These are phyloP conservation scores for Anas platyrhynchos DNA, from an alignment of 2,113 vertebrate genomes.

Conservation along the genomic window DNA sequence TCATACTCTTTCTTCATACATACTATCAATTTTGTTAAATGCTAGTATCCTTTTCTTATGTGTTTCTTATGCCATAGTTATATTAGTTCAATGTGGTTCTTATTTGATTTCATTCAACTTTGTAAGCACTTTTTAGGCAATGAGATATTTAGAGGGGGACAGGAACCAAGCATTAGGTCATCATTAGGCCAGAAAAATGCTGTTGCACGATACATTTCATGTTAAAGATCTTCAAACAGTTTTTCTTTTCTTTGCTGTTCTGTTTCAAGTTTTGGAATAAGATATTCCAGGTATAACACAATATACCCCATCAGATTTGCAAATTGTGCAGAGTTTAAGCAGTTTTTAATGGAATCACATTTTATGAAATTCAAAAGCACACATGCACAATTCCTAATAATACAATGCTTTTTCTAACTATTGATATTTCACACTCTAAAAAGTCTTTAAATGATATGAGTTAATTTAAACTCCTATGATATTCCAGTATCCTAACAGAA, in stretches of 20 bases:
- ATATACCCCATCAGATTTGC: rapidly evolving
- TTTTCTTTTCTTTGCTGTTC: not conserved
- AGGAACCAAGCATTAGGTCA: not conserved
- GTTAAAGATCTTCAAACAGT: not conserved
- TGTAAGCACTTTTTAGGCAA: not conserved
- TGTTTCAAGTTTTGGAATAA: not conserved
- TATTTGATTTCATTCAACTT: not conserved
- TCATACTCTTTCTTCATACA: not conserved
- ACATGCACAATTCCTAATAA: not conserved
- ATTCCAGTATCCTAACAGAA: not conserved
- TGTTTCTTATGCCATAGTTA: not conserved
- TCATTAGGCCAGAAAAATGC: not conserved
- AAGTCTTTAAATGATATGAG: not conserved
- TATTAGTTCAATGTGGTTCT: rapidly evolving
- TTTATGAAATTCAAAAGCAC: not conserved
- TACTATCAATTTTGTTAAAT: not conserved
- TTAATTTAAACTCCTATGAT: not conserved
- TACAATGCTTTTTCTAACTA: rapidly evolving
- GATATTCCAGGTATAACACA: not conserved
- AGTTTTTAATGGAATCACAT: not conserved
- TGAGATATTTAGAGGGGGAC: rapidly evolving
- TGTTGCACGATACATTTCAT: not conserved
- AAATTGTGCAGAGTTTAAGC: rapidly evolving
- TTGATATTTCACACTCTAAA: not conserved
- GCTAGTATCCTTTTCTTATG: not conserved